Base-by-base conservation (phyloP, 2,113 vertebrate species). In the Heterotis niloticus region DNA sequence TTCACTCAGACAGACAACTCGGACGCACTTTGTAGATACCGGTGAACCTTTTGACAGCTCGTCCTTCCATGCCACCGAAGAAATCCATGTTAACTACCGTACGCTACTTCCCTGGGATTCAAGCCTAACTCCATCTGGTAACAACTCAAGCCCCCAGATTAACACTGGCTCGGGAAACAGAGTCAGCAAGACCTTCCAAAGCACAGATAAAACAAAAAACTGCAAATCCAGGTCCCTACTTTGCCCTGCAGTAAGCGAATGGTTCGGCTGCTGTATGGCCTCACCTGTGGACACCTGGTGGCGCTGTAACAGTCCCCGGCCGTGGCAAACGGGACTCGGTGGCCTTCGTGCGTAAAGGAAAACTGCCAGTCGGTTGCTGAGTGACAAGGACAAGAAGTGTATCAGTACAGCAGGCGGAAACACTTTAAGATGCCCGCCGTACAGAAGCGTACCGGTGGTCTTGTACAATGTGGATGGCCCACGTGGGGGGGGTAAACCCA, bases 241-340 rank as follows among this genome's bases (percentile, higher is more conserved):
- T 44, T 44, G 34, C 34, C 34, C 34, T 44, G 34, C 34, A 44
- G 34, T 4, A 44, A 44, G 7, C 34, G 1, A 10, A 23, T 65
- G 64, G 17, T 10, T 65, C n/a, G 4, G 10, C 2, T 65, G 64
- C 10, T 18, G 1, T 44, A 4, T 44, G 34, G 24, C 51, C 89
- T 81, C 93, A 98, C 98, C 96, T 99, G 96, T 0, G 98, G 96
- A 87, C 97, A 98, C 56, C 90, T 93, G 85, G 94, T 90, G 20
- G 95, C 95, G 2, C 97, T 99, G 90, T 96, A 99, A 88, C 98
- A 99, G 89, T 99, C 96, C 82, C 97, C 96, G 59, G 96, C 96
- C 24, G 96, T 99, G 85, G 95, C 97, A 52, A 96, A 98, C 23
- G 98, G 96, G 77, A 98, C 93, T 0, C 91, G 93, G 71, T 95